Evolutionary conservation across 2,888 invertebrate genomes (phyloP).

Genomic region (Acleris laterana): DNA sequence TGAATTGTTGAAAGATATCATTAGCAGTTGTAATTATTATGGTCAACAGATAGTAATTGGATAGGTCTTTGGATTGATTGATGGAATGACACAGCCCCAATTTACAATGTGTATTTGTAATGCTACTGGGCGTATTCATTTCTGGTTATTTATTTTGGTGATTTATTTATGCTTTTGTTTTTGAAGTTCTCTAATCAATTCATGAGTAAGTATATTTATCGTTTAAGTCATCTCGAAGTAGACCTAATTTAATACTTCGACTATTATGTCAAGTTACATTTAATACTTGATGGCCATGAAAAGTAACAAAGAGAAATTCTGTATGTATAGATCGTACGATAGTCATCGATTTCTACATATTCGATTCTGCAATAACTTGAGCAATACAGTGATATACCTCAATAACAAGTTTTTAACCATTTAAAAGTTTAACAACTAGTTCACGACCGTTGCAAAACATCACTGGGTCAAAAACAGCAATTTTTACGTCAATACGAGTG

Average conservation of each 20-base stretch:
- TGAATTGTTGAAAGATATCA: conserved; percentile 25
- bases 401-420: conserved; percentile 14
- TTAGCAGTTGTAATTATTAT: conserved; percentile 26
- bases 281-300: not conserved
- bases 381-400: conserved; percentile 11
- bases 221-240: too few relatives aligned
- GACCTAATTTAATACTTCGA: too few relatives aligned
- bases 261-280: too few relatives aligned
- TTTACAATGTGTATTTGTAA: not conserved
- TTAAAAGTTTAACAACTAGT: conserved; percentile 25
- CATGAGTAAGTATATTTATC: too few relatives aligned
- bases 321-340: not conserved
- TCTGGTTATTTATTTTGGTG: too few relatives aligned
- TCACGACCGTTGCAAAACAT: conserved; percentile 31
- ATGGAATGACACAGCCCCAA: conserved; percentile 5
- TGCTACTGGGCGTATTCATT: conserved; percentile 1
- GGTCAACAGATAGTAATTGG: conserved; percentile 19
- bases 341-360: not conserved
- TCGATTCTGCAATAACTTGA: conserved; percentile 7
- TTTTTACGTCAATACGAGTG: conserved; percentile 33
- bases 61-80: conserved; percentile 22
- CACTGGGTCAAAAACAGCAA: conserved; percentile 26
- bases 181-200: too few relatives aligned
- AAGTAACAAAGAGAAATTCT: not conserved
- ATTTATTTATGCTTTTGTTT: too few relatives aligned